Evolutionary conservation across 2,797 vertebrate species (phyloP).

Genomic region (Setipinna tenuifilis): DNA sequence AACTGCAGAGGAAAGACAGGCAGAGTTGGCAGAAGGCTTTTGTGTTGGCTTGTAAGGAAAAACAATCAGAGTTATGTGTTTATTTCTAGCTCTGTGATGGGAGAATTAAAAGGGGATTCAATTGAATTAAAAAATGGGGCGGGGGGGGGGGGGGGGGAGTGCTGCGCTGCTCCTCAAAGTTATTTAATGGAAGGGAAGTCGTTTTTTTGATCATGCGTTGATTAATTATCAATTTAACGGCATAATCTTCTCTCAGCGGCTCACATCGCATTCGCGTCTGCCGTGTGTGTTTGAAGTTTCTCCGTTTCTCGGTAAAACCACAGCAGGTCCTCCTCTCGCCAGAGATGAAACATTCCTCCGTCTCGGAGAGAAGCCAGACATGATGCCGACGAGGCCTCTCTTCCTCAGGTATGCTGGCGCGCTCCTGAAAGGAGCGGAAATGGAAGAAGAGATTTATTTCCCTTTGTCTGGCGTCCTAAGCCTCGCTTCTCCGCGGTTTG

Average conservation of each 20-base stretch:
- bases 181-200: neutral
- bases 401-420: neutral
- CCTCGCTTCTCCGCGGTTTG: constrained; percentile 29
- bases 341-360: neutral
- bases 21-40: neutral
- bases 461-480: constrained; percentile 37
- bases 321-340: neutral
- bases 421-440: neutral
- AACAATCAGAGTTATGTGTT: neutral
- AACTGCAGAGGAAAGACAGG: neutral
- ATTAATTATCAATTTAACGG: neutral
- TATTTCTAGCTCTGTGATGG: neutral
- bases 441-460: constrained; percentile 28
- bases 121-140: neutral
- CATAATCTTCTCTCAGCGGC: neutral
- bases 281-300: neutral
- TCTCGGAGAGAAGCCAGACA: neutral
- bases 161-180: neutral
- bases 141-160: too few species aligned
- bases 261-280: neutral
- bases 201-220: neutral
- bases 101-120: neutral
- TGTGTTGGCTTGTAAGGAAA: too few species aligned
- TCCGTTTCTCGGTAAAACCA: neutral
- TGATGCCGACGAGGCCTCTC: constrained; percentile 28